Evolutionary conservation across 2,888 invertebrate genomes (phyloP).

Genomic region (Noctuana brunneofusca): DNA sequence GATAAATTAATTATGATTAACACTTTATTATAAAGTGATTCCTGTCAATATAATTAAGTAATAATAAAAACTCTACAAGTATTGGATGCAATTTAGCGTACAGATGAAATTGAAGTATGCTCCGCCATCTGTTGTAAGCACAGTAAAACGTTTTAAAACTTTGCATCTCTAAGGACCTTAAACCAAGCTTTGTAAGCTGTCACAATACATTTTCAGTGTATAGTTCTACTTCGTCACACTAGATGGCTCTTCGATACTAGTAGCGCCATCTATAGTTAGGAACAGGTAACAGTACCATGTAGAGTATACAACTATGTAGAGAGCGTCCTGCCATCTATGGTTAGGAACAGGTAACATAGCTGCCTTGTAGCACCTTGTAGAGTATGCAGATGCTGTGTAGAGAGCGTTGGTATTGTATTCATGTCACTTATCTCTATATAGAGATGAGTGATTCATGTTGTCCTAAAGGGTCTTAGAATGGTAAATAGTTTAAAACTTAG

Average conservation of each 20-base stretch:
- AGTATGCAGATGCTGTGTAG: background rate
- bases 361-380: too few relatives aligned
- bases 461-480: background rate
- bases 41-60: too few relatives aligned
- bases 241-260: background rate
- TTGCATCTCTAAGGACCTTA: background rate
- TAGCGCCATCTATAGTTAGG: background rate
- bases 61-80: too few relatives aligned
- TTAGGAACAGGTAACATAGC: background rate
- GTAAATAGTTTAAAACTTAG: background rate
- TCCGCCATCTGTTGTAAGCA: slow-evolving; percentile 1
- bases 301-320: background rate
- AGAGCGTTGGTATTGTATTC: background rate
- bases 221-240: background rate
- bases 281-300: too few relatives aligned
- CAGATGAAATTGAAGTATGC: background rate
- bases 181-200: background rate
- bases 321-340: background rate
- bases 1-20: too few relatives aligned
- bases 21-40: too few relatives aligned
- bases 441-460: background rate
- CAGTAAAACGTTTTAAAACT: background rate
- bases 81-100: too few relatives aligned
- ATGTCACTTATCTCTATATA: background rate
- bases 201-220: background rate